Percentiles rank a stretch among this genome's conserved stretches.
phyloP scores from a whole-genome alignment of 2,888 invertebrate species.

The Mythimna lalbum region DNA sequence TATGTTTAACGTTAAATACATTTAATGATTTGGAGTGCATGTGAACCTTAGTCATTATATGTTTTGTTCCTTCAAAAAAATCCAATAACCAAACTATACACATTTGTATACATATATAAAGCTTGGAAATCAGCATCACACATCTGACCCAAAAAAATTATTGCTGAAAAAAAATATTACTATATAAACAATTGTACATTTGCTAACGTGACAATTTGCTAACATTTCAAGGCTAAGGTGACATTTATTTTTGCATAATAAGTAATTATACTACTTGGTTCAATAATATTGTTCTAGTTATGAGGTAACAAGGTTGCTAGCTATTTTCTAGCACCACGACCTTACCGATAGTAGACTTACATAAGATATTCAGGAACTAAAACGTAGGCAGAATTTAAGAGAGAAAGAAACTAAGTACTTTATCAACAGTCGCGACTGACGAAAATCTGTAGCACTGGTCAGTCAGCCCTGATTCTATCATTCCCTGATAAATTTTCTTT shows the following conservation, averaged over 20 bases:
- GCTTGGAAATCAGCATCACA: conserved; percentile 13
- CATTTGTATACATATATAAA: neutral
- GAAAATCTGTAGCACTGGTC: neutral
- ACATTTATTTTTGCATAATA: neutral
- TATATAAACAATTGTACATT: neutral
- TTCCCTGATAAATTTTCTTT: neutral
- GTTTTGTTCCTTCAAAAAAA: neutral
- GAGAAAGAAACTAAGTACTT: conserved; percentile 3
- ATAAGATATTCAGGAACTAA: conserved; percentile 19
- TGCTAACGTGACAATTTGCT: conserved; percentile 3
- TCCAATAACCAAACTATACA: neutral
- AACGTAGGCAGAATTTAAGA: conserved; percentile 13
- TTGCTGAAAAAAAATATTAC: neutral
- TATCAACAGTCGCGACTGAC: neutral
- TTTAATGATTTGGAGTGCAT: neutral
- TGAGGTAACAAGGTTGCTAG: conserved; percentile 55
- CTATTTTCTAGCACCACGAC: conserved; percentile 54
- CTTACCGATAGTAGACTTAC: conserved; percentile 6
- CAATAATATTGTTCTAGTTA: conserved; percentile 42
- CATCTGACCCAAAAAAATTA: neutral
- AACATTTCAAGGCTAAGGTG: conserved; percentile 22
- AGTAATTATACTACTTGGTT: conserved; percentile 21
- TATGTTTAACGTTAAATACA: neutral
- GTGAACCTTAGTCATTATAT: neutral
- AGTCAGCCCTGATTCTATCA: neutral